Conservation (phyloP, 2,113 vertebrate genomes). For the Callaeas wilsoni region DNA sequence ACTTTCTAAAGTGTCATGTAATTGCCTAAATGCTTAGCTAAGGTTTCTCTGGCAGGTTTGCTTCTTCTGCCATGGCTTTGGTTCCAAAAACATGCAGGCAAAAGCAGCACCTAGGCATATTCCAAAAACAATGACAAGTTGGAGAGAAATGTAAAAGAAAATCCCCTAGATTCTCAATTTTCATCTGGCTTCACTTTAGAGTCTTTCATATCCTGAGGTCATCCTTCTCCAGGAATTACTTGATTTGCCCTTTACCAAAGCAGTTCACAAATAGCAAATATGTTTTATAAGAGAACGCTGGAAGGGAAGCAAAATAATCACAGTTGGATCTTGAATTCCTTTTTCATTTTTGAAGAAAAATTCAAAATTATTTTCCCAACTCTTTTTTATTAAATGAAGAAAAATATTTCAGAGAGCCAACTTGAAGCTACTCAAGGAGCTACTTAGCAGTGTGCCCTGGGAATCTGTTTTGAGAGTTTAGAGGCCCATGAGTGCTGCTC, state of each 20-base stretch:
- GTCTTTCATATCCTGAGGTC: slow-evolving; percentile 17
- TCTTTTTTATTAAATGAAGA: not conserved
- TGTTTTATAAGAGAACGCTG: slow-evolving; percentile 28
- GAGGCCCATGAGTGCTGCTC: not conserved
- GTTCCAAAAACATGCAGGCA: not conserved
- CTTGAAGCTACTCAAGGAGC: not conserved
- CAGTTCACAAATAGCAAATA: not conserved
- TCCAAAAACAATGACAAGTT: not conserved
- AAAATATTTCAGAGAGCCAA: not conserved
- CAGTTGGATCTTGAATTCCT: not conserved
- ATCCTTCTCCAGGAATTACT: not conserved
- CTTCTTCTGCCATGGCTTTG: not conserved
- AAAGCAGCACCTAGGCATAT: not conserved
- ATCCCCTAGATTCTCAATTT: not conserved
- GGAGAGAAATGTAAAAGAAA: not conserved
- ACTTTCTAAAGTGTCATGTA: not conserved
- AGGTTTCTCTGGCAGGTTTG: not conserved
- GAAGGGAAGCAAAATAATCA: not conserved
- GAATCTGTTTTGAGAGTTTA: not conserved
- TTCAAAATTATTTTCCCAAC: not conserved
- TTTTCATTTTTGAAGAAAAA: not conserved
- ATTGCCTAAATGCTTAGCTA: not conserved
- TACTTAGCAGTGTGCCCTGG: not conserved
- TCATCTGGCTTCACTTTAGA: slow-evolving; percentile 9
- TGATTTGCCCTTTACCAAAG: not conserved